phyloP scores from a whole-genome alignment of 1,140 invertebrate genomes.

The Pectinophora gossypiella region DNA sequence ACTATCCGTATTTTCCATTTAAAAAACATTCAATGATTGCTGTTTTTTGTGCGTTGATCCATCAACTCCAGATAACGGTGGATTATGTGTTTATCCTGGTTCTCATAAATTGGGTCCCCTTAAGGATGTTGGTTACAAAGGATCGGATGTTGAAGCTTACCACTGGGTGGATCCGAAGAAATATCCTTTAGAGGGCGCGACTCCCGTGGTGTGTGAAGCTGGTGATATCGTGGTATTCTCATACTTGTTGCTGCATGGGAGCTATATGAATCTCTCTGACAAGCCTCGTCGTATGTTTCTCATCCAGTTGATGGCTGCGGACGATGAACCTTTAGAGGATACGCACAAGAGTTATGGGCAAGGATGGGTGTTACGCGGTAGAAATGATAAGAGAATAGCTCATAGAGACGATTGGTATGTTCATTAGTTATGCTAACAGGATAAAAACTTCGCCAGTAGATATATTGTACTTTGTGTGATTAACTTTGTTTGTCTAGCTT shows the following conservation, averaged over 20 bases:
- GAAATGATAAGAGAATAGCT: background rate
- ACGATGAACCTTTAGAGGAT: constrained; percentile 67
- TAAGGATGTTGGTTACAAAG: constrained; percentile 52
- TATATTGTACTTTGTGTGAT: too few species aligned
- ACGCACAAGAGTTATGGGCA: constrained; percentile 42
- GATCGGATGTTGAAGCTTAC: background rate
- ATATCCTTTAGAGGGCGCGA: constrained; percentile 72
- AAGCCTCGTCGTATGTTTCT: constrained; percentile 75
- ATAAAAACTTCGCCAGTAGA: too few species aligned
- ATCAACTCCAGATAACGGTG: constrained; percentile 74
- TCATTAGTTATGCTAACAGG: too few species aligned
- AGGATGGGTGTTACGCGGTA: background rate
- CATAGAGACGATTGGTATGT: too few species aligned
- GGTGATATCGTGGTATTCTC: constrained; percentile 77
- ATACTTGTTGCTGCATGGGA: constrained; percentile 77
- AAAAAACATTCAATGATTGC: constrained; percentile 76
- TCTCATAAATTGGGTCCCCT: constrained; percentile 76
- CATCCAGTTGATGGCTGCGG: constrained; percentile 71
- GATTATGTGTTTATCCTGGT: constrained; percentile 76
- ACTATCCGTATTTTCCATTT: constrained; percentile 78
- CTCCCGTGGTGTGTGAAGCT: constrained; percentile 65
- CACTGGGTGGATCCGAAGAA: constrained; percentile 35
- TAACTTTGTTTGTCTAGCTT: too few species aligned
- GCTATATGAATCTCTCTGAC: constrained; percentile 72
- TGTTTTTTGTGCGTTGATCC: constrained; percentile 76